Conservation (phyloP, 2,888 invertebrate genomes). For the Drosophila bunnanda region DNA sequence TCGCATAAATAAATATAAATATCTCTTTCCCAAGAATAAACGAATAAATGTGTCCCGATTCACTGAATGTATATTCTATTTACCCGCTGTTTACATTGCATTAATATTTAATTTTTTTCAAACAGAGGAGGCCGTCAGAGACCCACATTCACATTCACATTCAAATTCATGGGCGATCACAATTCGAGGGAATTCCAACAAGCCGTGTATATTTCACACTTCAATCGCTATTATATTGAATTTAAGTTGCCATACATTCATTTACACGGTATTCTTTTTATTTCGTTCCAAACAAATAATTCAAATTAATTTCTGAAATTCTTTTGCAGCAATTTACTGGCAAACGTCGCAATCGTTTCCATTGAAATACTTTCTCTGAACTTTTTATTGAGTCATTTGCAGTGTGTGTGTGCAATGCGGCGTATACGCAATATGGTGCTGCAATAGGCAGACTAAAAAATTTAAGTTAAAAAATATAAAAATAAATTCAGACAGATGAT, state of each 20-base stretch:
- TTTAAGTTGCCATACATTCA: slow-evolving; percentile 20
- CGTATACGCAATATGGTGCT: slow-evolving; percentile 71
- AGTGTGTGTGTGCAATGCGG: slow-evolving; percentile 69
- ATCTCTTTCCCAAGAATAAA: background rate
- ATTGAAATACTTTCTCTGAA: slow-evolving; percentile 31
- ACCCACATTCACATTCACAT: too few species aligned
- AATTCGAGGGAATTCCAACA: slow-evolving; percentile 12
- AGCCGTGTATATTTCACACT: slow-evolving; percentile 50
- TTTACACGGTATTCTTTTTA: slow-evolving; percentile 16
- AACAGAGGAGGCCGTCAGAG: background rate
- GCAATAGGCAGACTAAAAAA: slow-evolving; percentile 47
- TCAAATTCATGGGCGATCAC: slow-evolving; percentile 24
- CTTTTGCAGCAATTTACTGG: slow-evolving; percentile 26
- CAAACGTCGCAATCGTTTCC: slow-evolving; percentile 31
- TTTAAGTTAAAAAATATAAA: background rate
- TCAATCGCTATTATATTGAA: slow-evolving; percentile 46
- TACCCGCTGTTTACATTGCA: slow-evolving; percentile 3
- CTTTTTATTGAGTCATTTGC: slow-evolving; percentile 59
- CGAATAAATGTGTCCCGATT: background rate
- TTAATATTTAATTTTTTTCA: slow-evolving; percentile 17
- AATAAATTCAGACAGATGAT: slow-evolving; percentile 30
- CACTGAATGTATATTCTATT: background rate
- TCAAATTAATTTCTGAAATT: slow-evolving; percentile 61
- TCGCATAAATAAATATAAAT: background rate
- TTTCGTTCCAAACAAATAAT: slow-evolving; percentile 47